These are phyloP conservation scores for Drosophila malerkotliana DNA, from an alignment of 1,140 invertebrate species.

Conservation along the genomic window DNA sequence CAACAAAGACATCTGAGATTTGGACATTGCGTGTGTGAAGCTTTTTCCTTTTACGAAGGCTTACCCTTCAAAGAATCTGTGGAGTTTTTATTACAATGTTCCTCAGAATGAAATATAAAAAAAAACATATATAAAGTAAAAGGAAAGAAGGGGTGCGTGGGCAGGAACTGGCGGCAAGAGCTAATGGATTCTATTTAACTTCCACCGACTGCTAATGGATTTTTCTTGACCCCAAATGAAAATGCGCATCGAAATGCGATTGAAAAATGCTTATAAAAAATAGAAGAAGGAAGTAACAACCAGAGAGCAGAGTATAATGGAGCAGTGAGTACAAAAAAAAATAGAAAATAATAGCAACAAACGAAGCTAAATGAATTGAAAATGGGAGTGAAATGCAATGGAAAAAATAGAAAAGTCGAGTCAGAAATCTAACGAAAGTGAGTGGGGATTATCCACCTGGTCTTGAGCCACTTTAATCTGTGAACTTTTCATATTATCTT, in stretches of 20 bases:
- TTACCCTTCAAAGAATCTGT: constrained; percentile 24
- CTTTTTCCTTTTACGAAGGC: constrained; percentile 48
- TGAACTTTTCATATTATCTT: constrained; percentile 9
- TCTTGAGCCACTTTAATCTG: constrained; percentile 15
- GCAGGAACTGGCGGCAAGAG: constrained; percentile 61
- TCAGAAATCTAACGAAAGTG: constrained; percentile 14
- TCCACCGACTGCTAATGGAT: constrained; percentile 83
- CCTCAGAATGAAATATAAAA: constrained; percentile 33
- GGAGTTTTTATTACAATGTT: constrained; percentile 75
- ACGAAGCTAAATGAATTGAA: constrained; percentile 75
- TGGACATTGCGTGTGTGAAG: constrained; percentile 59
- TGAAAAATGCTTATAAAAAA: constrained; percentile 80
- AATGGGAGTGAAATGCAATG: constrained; percentile 71
- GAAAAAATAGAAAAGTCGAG: neutral
- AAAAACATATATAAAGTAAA: constrained; percentile 23
- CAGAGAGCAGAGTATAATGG: constrained; percentile 48
- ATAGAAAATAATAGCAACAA: constrained; percentile 37
- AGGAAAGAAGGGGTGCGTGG: constrained; percentile 10
- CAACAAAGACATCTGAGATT: constrained; percentile 40
- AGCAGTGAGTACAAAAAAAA: constrained; percentile 24
- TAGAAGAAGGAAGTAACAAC: constrained; percentile 58
- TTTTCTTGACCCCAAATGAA: constrained; percentile 84
- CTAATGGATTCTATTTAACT: constrained; percentile 84
- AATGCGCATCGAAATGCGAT: constrained; percentile 82
- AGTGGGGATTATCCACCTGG: constrained; percentile 25